Conservation (phyloP, 2,113 vertebrate genomes). For the Rhipidura dahli region DNA sequence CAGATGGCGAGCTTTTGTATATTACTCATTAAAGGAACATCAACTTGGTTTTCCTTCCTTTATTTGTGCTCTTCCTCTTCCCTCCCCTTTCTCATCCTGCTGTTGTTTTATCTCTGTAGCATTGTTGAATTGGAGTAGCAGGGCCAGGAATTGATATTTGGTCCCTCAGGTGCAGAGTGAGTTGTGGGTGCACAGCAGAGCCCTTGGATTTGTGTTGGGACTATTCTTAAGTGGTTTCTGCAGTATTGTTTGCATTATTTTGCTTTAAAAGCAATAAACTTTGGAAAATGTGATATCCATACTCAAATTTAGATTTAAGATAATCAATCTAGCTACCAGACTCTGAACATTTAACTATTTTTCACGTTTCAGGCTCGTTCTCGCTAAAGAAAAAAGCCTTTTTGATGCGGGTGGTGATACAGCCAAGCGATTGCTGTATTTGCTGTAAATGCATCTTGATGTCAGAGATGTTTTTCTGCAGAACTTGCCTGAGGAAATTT, state of each 20-base stretch:
- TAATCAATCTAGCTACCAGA: background rate
- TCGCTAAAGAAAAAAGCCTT: background rate
- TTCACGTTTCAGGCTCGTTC: background rate
- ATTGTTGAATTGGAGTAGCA: background rate
- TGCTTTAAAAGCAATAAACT: background rate
- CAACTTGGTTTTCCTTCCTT: conserved; percentile 47
- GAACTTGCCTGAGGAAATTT: background rate
- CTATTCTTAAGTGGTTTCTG: background rate
- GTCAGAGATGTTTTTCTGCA: background rate
- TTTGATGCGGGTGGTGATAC: background rate
- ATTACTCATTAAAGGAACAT: conserved; percentile 3
- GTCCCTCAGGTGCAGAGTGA: background rate
- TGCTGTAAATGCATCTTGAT: background rate
- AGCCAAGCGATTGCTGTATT: background rate
- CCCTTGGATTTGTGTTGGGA: background rate
- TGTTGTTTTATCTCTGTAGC: background rate
- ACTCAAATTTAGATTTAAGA: background rate
- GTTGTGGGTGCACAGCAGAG: background rate
- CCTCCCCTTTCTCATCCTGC: conserved; percentile 26
- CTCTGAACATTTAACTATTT: background rate
- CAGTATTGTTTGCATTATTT: background rate
- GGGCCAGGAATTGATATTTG: background rate
- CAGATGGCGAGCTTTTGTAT: background rate
- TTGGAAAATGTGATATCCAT: background rate
- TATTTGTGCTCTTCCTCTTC: conserved; percentile 42